phyloP scores from a whole-genome alignment of 1,140 invertebrate genomes.

The Drosophila burlai region DNA sequence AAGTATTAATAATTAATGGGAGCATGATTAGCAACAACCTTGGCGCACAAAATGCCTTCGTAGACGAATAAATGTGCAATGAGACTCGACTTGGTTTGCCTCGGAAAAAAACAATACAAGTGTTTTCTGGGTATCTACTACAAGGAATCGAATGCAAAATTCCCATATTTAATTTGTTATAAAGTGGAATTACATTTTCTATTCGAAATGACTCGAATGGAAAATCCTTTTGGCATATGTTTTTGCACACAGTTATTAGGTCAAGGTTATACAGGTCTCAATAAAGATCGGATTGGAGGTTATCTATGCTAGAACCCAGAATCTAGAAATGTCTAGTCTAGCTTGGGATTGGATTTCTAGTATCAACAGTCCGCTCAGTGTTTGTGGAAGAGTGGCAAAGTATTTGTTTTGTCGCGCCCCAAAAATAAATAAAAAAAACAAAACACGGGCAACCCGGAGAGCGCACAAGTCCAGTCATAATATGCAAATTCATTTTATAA shows the following conservation, averaged over 20 bases:
- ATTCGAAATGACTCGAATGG: background rate
- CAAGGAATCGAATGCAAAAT: constrained; percentile 23
- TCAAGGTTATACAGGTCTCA: constrained; percentile 9
- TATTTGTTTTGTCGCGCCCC: constrained; percentile 8
- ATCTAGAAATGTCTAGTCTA: constrained; percentile 17
- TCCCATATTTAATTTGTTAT: constrained; percentile 6
- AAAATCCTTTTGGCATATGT: constrained; percentile 8
- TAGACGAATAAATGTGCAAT: constrained; percentile 31
- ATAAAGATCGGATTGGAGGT: constrained; percentile 7
- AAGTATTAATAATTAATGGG: constrained; percentile 68
- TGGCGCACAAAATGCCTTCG: constrained; percentile 35
- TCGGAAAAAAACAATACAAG: background rate
- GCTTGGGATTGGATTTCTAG: background rate
- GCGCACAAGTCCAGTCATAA: constrained; percentile 33
- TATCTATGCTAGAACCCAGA: constrained; percentile 8
- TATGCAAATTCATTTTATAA: constrained; percentile 69
- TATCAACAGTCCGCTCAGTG: background rate
- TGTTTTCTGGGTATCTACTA: constrained; percentile 9
- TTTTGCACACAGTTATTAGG: constrained; percentile 7
- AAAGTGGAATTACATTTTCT: background rate
- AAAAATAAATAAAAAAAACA: constrained; percentile 12
- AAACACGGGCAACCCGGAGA: constrained; percentile 1
- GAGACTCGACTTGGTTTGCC: background rate
- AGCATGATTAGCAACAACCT: constrained; percentile 72
- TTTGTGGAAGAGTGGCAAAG: constrained; percentile 3